These are phyloP conservation scores for Vespertilio murinus DNA, from an alignment of 2,797 vertebrate genomes.

Conservation along the genomic window DNA sequence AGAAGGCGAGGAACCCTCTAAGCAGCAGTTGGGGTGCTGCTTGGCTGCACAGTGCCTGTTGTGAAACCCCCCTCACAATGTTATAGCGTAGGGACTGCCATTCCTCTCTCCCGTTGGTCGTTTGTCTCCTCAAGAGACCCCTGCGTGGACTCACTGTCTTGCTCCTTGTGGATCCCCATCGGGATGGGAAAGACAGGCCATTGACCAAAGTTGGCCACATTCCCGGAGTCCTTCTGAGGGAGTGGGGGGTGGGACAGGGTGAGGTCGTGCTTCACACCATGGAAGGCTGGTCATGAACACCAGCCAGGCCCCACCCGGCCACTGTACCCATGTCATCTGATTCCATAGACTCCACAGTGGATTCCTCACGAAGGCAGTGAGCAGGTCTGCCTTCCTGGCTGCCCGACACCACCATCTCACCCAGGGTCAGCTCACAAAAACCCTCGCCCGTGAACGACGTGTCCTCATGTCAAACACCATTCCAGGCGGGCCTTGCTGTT, in stretches of 20 bases:
- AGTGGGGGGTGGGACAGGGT: too few species aligned
- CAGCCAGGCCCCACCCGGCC: background rate
- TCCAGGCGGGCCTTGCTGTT: background rate
- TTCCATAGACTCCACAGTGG: background rate
- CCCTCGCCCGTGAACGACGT: background rate
- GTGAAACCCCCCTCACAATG: background rate
- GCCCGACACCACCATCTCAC: background rate
- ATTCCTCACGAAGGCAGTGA: background rate
- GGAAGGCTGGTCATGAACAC: background rate
- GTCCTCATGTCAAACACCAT: background rate
- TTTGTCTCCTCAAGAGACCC: background rate
- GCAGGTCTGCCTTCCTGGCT: background rate
- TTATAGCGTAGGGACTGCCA: background rate
- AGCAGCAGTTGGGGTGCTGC: background rate
- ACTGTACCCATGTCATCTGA: background rate
- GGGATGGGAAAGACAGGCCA: background rate
- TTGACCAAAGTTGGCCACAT: background rate
- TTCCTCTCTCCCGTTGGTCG: background rate
- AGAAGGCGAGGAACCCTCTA: background rate
- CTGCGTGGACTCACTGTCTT: accelerated
- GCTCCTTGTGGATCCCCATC: background rate
- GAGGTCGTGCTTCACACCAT: background rate
- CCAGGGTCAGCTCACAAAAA: background rate
- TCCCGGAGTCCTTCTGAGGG: background rate
- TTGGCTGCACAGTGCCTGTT: background rate